phyloP scores from a whole-genome alignment of 2,888 invertebrate species.

The Dryococelus australis region DNA sequence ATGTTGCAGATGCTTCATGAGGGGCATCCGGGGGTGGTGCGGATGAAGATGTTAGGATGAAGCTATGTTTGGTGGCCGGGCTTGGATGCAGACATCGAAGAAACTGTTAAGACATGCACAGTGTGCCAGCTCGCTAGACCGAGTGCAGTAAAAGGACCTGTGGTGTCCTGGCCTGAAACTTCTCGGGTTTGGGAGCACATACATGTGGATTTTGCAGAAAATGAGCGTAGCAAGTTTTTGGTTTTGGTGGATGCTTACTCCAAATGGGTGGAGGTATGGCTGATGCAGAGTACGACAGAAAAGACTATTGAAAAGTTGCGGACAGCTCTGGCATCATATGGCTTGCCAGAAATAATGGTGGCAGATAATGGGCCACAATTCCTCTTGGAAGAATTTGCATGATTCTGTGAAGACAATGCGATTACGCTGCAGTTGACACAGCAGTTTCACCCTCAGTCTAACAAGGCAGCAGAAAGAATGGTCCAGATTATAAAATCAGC shows the following conservation, averaged over 20 bases:
- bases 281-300: neutral
- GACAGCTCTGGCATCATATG: neutral
- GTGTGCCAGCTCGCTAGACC: neutral
- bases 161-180: constrained; percentile 1
- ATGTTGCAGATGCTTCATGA: constrained; percentile 26
- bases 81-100: neutral
- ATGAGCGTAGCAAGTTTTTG: neutral
- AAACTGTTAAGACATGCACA: neutral
- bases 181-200: neutral
- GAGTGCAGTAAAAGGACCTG: neutral
- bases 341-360: constrained; percentile 32
- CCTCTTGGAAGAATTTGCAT: constrained; percentile 25
- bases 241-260: neutral
- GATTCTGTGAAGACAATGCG: constrained; percentile 24
- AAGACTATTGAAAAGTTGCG: neutral
- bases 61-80: constrained; percentile 32
- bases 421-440: constrained; percentile 25
- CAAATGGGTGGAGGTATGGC: constrained; percentile 28
- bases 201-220: constrained; percentile 29
- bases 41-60: constrained; percentile 29
- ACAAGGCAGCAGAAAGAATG: constrained; percentile 31
- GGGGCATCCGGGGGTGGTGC: constrained; percentile 17
- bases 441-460: constrained; percentile 32
- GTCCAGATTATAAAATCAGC: neutral
- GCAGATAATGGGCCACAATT: constrained; percentile 37